A percentile compares a stretch with the other conserved stretches of the same genome.
These are phyloP conservation scores for Phalangium opilio DNA, from an alignment of 2,888 invertebrate genomes.

Conservation along the genomic window DNA sequence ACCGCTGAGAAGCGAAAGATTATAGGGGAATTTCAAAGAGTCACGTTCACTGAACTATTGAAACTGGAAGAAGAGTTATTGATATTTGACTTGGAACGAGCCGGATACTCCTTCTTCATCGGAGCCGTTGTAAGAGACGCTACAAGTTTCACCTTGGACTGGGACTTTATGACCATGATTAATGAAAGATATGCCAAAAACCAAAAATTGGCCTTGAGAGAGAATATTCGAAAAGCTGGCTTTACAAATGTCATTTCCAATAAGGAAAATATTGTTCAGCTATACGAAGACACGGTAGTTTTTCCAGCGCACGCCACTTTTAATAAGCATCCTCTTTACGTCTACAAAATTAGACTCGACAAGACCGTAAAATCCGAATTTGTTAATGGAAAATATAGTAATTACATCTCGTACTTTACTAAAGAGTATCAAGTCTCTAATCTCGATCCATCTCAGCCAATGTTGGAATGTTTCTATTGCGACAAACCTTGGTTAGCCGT, in stretches of 20 bases:
- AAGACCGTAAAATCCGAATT: conserved; percentile 69
- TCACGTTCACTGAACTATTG: conserved; percentile 84
- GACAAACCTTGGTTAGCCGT: too few species aligned
- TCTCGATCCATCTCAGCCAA: conserved; percentile 63
- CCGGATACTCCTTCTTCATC: conserved; percentile 61
- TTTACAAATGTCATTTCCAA: too few species aligned
- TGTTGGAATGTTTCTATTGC: too few species aligned
- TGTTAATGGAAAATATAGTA: conserved; percentile 62
- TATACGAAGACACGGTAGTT: too few species aligned
- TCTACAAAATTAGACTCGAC: conserved; percentile 84
- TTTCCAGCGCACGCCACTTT: too few species aligned
- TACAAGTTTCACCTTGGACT: conserved; percentile 46
- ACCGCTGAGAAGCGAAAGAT: conserved; percentile 45
- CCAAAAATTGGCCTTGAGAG: too few species aligned
- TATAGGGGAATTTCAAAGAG: conserved; percentile 65
- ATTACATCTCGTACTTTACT: conserved; percentile 84
- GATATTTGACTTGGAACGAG: conserved; percentile 61
- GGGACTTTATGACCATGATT: conserved; percentile 69
- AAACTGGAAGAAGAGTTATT: conserved; percentile 83
- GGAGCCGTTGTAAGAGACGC: conserved; percentile 52
- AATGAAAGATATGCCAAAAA: conserved; percentile 42
- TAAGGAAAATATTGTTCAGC: too few species aligned
- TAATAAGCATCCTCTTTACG: conserved; percentile 41
- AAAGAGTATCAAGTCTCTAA: conserved; percentile 77
- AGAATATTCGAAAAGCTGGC: too few species aligned